Base-by-base conservation (phyloP, 2,113 vertebrate genomes). In the Pelecanoides urinatrix region DNA sequence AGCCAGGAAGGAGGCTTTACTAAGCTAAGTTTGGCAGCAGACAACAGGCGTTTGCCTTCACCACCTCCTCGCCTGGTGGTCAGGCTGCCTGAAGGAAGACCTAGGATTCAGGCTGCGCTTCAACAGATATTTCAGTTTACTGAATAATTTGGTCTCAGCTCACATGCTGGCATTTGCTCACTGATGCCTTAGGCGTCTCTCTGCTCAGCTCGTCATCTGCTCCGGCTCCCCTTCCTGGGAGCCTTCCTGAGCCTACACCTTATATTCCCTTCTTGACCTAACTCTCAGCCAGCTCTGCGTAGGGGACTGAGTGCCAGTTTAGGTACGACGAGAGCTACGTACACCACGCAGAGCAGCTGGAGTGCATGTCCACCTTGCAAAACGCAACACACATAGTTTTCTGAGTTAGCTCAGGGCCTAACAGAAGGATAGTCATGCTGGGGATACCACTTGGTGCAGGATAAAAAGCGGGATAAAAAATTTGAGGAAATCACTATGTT, bases 391-490 rank as follows among this genome's bases (percentile, higher is more conserved):
- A 42, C 1, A 0, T 22, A 45, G 21, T 61, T 91, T 83, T 59
- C 29, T 61, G 29, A 40, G 40, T 38, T 79, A 68, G 8, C 23
- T 47, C 2, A 13, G 13, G 44, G 40, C 40, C 13, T 71, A 61
- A 17, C 6, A 55, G 42, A 49, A 78, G 5, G n/a, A 53, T 5
- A 56, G 8, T 26, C n/a, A 42, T 11, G 32, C 7, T 63, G 26
- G 13, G 18, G 18, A 68, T 53, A 61, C 6, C 0, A 12, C 23
- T 10, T 2, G 0, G 20, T 73, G 2, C 14, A 5, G n/a, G 53
- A 75, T 58, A 38, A 89, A 71, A 86, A 88, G 7, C 0, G 0
- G 15, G 25, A 42, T 25, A 23, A 86, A 78, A 36, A 75, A 21
- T 2, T 16, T 18, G 42, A 83, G n/a, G n/a, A 67, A 74, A 82